Base-by-base conservation (phyloP, 2,888 invertebrate species). In the Dichetophora obliterata region DNA sequence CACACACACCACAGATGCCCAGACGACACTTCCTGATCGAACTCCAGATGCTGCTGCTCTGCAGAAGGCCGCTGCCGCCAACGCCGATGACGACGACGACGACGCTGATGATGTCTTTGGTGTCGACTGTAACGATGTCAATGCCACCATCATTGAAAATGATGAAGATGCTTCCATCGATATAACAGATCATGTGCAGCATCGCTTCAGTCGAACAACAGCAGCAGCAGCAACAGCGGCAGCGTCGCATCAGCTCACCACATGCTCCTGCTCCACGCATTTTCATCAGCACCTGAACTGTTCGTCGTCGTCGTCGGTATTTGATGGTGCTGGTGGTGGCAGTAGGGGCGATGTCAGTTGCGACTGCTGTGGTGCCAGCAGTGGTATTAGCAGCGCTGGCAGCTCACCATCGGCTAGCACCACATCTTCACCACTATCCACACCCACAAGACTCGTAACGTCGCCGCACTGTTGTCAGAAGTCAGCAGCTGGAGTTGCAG, bases 361-460 rank as follows among this genome's bases (percentile, higher is more conserved):
- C 34, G 57, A 9, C 54, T 80, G 80, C 78, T 76, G 71, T 57
- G 85, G 82, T 68, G 84, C 84, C 73, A 82, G 82, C 71, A 88
- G 87, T 82, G 88, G 86, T 80, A 78, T 86, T 71, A 88, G 88
- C 82, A 88, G 86, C 78, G 84, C 83, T 65, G 80, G 84, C 76
- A 88, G 88, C 76, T 86, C 88, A 59, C 84, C 88, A 76, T 87
- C 87, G 78, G 85, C 82, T 76, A 87, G 88, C 79, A 87, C 88
- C 50, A 82, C 86, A 65, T 87, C 86, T 57, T 86, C 87, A 75
- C 87, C 87, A 75, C 81, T 86, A 22, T 87, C 87, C 76, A 86
- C 87, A 80, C 87, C 87, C 68, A 88, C 88, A 83, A 84, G 88
- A 82, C 84, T 83, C 84, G 79, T 85, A 85, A 22, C 79, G 76